Base-by-base conservation (phyloP, 2,797 vertebrate species). In the Glyptemys insculpta region DNA sequence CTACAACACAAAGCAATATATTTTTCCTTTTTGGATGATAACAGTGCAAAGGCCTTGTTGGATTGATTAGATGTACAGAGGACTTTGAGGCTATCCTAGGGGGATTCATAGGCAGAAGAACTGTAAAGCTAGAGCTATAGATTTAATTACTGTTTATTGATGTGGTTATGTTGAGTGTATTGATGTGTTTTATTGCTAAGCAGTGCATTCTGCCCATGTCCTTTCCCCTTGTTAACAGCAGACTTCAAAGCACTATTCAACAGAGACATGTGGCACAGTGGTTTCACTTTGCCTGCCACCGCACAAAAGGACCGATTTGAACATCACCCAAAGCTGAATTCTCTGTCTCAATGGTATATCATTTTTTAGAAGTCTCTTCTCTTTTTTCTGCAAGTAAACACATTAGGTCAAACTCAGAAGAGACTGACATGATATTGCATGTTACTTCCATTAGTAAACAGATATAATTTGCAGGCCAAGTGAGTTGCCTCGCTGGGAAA, bases 141-240 rank as follows among this genome's bases (percentile, higher is more conserved):
- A 96, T 97, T 96, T 97, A 97, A 97, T 97, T 95, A 86, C 94
- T 92, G 49, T 92, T 96, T 96, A 97, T 97, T 96, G 96, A 97
- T 90, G 92, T 54, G 91, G 95, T 89, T 90, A 80, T 92, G 94
- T 81, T 68, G 91, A 56, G 52, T 92, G 85, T 95, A 97, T 96
- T 97, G 97, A 97, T 97, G 92, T 93, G 81, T 96, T 97, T 97
- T 97, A 97, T 97, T 96, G 96, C 97, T 95, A 97, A 97, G 89
- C 92, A 87, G 52, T 80, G 87, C 94, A 91, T 95, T 97, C 92
- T 94, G 86, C 83, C 93, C 85, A 49, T 93, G 92, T 54, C 85
- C 93, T 84, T 81, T 83, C 52, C 79, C 94, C 83, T 90, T 91
- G 95, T 96, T 96, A 96, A 90, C 85, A 87, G 76, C 92, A 91